phyloP scores from a whole-genome alignment of 1,140 invertebrate species.

The Trachelipus rathkii region DNA sequence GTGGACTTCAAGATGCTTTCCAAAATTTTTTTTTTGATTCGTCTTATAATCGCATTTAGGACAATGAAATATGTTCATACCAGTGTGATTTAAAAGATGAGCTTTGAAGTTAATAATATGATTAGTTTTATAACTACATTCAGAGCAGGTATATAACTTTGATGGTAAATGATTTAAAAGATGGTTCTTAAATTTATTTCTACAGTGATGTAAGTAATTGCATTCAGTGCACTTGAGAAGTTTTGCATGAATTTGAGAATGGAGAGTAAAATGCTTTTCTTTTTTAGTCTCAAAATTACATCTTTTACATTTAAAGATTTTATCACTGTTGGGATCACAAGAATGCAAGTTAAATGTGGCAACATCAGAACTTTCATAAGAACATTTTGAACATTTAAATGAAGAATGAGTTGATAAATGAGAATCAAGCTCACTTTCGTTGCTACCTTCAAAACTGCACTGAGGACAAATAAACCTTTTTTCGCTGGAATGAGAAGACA shows the following conservation, averaged over 20 bases:
- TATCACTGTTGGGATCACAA: neutral
- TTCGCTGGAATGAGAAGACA: neutral
- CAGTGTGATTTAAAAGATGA: neutral
- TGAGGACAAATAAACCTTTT: neutral
- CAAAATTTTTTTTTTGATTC: neutral
- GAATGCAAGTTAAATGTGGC: neutral
- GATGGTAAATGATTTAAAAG: neutral
- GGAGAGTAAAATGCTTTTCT: neutral
- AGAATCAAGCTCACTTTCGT: neutral
- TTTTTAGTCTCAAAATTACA: neutral
- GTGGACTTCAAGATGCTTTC: neutral
- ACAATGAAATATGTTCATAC: neutral
- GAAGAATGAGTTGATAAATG: neutral
- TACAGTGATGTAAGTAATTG: neutral
- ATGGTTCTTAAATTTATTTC: neutral
- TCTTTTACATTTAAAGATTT: neutral
- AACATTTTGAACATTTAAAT: conserved; percentile 6
- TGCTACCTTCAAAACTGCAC: neutral
- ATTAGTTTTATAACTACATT: neutral
- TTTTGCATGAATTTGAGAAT: neutral
- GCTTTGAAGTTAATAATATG: neutral
- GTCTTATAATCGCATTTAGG: neutral
- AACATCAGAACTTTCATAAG: neutral
- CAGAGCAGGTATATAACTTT: neutral
- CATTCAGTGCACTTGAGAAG: neutral